Evolutionary conservation across 2,113 vertebrate species (phyloP), one percentile per base, ranked within the genome.

Genomic region (Lophura nycthemera): DNA sequence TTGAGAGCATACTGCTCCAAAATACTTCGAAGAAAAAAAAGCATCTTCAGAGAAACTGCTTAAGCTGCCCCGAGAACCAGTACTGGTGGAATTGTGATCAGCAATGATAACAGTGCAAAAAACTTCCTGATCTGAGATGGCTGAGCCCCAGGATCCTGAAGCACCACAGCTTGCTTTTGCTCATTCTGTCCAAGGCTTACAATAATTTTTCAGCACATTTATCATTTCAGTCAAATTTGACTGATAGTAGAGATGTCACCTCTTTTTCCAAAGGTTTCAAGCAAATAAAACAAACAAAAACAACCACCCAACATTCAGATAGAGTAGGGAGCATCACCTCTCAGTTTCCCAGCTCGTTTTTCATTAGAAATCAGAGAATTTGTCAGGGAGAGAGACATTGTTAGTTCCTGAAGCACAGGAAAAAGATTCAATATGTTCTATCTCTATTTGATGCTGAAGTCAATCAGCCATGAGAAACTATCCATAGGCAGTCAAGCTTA

Each of bases 391-490:
- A 74, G 45, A 48, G 76, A 54, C 72, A 63, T 24, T 63, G 30
- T 47, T 56, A 52, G 11, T 30, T 61, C 15, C 25, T 57, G 52
- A 81, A 40, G 43, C 30, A 10, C 34, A 61, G 54, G 52, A 79
- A 36, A 86, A 69, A 69, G 22, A 38, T 32, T 57, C 12, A 52
- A 43, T 54, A 59, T 65, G n/a, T 19, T 52, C 40, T 64, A 40
- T 5, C 8, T 34, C 0, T 0, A 52, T 87, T 73, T 69, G 22
- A 67, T 32, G 63, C 10, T 4, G 3, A 74, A 75, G 18, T 56
- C 57, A 29, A 45, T 47, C 54, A 89, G 3, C 45, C 59, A 22
- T 0, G 0, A 89, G 25, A 24, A 38, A 57, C 0, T 0, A 56
- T 84, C 20, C 47, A 8, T 27, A 75, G 61, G 42, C 91, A 34